Base-by-base conservation (phyloP, 2,888 invertebrate species). In the Exocentrus adspersus region DNA sequence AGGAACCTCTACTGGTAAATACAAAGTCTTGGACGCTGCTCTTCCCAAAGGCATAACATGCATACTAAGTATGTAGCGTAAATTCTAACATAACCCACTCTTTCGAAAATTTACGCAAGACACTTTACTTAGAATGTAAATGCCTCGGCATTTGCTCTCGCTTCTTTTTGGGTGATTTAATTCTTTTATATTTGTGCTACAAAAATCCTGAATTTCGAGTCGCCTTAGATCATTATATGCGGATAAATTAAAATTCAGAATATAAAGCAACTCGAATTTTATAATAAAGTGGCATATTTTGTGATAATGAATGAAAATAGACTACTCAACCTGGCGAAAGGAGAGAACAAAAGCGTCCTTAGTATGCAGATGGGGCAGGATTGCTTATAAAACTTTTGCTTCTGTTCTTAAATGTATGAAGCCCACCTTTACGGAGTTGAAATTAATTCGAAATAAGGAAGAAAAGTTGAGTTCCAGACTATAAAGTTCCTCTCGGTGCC, bases 11-110 rank as follows among this genome's bases (percentile, higher is more conserved):
- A 3, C 7, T 24, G 2, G 3, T 17, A 32, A 9, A 12, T 53
- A 42, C 42, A 42, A 41, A 53, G 24, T 53, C 41, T 14, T 16
- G 32, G 53, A 53, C 41, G 19, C 12, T 17, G 4, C 41, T 10
- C 7, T n/a, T 20, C 21, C 16, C 21, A 16, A 32, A 51, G 51
- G 19, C 16, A 19, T 0, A 32, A 30, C 7, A 41, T 53, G 53
- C 53, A 53, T 53, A 30, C 21, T 21, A 53, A 53, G n/a, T n/a
- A n/a, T n/a, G n/a, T 53, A 24, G 42, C 14, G 1, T 42, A 6
- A 10, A 14, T 14, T 10, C n/a, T 12, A 1, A 50, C 28, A 16
- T 51, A 30, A n/a, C n/a, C n/a, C n/a, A n/a, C n/a, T n/a, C n/a
- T n/a, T n/a, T n/a, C n/a, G n/a, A n/a, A n/a, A n/a, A n/a, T n/a